Base-by-base conservation (phyloP, 2,888 invertebrate species). In the Netelia fuscicornis region DNA sequence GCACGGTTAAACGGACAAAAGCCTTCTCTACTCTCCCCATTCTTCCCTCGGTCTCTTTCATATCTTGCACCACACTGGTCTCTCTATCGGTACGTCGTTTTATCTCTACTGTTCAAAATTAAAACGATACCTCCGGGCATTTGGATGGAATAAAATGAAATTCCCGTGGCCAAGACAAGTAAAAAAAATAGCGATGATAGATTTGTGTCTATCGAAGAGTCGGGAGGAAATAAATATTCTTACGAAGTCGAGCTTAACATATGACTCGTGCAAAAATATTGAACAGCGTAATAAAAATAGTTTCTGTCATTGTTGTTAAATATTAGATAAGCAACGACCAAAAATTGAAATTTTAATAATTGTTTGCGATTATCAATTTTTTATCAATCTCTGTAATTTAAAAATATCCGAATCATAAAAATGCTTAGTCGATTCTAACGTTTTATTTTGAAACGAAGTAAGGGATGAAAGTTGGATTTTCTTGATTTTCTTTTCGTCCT, bases 81-180 rank as follows among this genome's bases (percentile, higher is more conserved):
- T 65, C 70, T 64, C 11, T 30, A 13, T 25, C 54, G 30, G 58
- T 10, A 65, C 58, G 54, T 25, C 42, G 70, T 44, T 81, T 70
- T 60, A 60, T 78, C 64, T 77, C 58, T 67, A 67, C 72, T 67
- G 72, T 65, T 56, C 72, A 60, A 78, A 78, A 83, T 83, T 78
- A 74, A 72, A 83, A 78, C 67, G 77, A 25, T 77, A 83, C 67
- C 80, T 81, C 72, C 56, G 65, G 72, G 56, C 72, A 58, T 54
- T 13, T 58, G 30, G 13, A 23, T 17, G 11, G 56, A 23, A 3
- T 42, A 42, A 13, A 65, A 65, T 9, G 20, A 25, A 25, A 25
- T 62, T 62, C 62, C 6, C 60, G 30, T 62, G 44, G 37, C 11
- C 2, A 25, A 48, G n/a, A 13, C 25, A 67, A 52, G 10, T 30